A percentile compares a stretch with the other conserved stretches of the same genome.
Conservation (phyloP, 2,888 invertebrate species). For the Pachycephus smyrnensis region DNA sequence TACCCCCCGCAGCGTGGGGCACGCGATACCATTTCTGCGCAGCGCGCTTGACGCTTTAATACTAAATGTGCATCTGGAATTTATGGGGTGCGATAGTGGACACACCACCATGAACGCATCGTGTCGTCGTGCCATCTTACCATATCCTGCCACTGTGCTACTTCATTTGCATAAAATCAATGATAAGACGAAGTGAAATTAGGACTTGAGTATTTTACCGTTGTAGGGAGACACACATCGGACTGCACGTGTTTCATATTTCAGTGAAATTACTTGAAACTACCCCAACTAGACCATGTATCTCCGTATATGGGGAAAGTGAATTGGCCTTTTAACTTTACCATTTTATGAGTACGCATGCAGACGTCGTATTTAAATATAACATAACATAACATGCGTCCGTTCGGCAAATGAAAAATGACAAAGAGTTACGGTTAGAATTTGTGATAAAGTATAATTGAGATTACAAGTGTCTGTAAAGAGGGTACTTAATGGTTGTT, state of each 20-base stretch:
- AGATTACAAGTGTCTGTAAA: not conserved
- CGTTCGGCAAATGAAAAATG: not conserved
- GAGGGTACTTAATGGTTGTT: not conserved
- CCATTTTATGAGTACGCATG: not conserved
- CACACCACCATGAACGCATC: conserved; percentile 18
- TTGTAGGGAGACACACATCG: not conserved
- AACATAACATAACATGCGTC: not conserved
- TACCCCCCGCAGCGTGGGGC: conserved; percentile 41
- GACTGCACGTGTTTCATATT: not conserved
- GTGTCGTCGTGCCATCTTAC: conserved; percentile 7
- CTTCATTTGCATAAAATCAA: conserved; percentile 24
- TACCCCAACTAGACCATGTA: not conserved
- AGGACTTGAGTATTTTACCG: not conserved
- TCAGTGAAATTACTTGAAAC: not conserved
- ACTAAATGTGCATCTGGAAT: conserved; percentile 41
- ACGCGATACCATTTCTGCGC: conserved; percentile 39
- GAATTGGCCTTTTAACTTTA: not conserved
- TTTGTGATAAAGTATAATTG: not conserved
- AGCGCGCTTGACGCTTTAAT: conserved; percentile 10
- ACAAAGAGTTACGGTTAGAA: not conserved
- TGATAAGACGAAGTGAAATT: not conserved
- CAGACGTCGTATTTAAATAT: not conserved
- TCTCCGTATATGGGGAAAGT: not conserved
- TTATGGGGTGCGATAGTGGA: conserved; percentile 43
- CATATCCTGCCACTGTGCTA: conserved; percentile 7